Percentiles rank a stretch among this genome's conserved stretches.
These are phyloP conservation scores for Cheiracanthium punctorium DNA, from an alignment of 2,888 invertebrate genomes.

Conservation along the genomic window DNA sequence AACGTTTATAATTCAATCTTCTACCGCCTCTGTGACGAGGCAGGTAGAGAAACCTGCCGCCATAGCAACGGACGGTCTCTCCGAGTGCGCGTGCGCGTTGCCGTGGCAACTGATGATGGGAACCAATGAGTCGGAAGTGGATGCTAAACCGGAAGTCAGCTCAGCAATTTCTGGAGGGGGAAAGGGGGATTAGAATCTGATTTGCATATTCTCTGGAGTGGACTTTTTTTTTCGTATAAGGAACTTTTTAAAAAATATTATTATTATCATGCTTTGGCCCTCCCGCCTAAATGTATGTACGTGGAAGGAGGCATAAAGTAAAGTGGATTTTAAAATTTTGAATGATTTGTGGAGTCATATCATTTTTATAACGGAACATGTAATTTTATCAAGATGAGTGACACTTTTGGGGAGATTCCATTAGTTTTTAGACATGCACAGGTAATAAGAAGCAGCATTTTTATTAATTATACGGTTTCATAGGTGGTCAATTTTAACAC, in stretches of 20 bases:
- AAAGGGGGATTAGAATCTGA: slow-evolving; percentile 57
- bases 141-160: slow-evolving; percentile 65
- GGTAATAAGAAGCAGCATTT: too few relatives aligned
- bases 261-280: not conserved
- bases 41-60: slow-evolving; percentile 39
- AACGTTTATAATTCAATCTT: not conserved
- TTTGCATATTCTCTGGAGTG: slow-evolving; percentile 47
- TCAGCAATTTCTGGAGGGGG: slow-evolving; percentile 49
- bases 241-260: not conserved
- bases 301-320: slow-evolving; percentile 12
- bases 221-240: too few relatives aligned
- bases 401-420: not conserved
- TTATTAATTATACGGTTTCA: too few relatives aligned
- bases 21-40: not conserved
- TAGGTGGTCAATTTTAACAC: too few relatives aligned
- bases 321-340: not conserved
- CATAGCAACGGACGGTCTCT: slow-evolving; percentile 42
- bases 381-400: not conserved
- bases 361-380: not conserved
- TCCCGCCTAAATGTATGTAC: not conserved
- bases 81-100: not conserved
- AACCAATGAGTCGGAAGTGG: slow-evolving; percentile 67
- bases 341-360: not conserved
- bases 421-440: not conserved
- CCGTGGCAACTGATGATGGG: slow-evolving; percentile 46